phyloP scores from a whole-genome alignment of 2,888 invertebrate species.

The Parnassius apollo region DNA sequence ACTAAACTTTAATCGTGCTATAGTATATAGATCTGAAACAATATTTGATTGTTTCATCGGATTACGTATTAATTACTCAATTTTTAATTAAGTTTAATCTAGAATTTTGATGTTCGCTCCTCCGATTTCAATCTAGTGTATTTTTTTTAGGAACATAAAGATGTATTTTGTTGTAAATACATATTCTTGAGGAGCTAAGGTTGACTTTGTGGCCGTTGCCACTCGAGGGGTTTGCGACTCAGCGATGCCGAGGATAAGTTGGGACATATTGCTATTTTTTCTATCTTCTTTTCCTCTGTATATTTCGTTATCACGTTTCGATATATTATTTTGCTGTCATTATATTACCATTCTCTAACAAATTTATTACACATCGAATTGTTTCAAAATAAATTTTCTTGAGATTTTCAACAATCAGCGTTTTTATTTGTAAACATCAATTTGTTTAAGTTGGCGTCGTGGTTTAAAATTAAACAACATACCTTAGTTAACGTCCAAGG shows the following conservation, averaged over 20 bases:
- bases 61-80: conserved; percentile 66
- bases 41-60: conserved; percentile 48
- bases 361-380: conserved; percentile 10
- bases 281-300: conserved; percentile 29
- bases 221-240: conserved; percentile 58
- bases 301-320: conserved; percentile 29
- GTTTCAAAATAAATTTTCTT: conserved; percentile 4
- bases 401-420: not conserved
- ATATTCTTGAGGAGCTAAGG: conserved; percentile 66
- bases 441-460: not conserved
- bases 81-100: conserved; percentile 71
- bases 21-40: conserved; percentile 29
- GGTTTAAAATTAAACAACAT: conserved; percentile 13
- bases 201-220: conserved; percentile 59
- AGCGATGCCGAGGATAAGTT: conserved; percentile 51
- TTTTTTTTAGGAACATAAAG: conserved; percentile 70
- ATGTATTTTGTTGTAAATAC: conserved; percentile 71
- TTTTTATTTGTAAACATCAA: conserved; percentile 1
- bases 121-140: conserved; percentile 70
- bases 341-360: conserved; percentile 12
- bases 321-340: conserved; percentile 19
- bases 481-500: conserved; percentile 11
- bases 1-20: conserved; percentile 17
- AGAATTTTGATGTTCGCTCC: conserved; percentile 67
- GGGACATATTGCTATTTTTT: conserved; percentile 41